Evolutionary conservation across 2,797 vertebrate genomes (phyloP), one percentile per base, ranked within the genome.

Genomic region (Typhlichthys eigenmanni): DNA sequence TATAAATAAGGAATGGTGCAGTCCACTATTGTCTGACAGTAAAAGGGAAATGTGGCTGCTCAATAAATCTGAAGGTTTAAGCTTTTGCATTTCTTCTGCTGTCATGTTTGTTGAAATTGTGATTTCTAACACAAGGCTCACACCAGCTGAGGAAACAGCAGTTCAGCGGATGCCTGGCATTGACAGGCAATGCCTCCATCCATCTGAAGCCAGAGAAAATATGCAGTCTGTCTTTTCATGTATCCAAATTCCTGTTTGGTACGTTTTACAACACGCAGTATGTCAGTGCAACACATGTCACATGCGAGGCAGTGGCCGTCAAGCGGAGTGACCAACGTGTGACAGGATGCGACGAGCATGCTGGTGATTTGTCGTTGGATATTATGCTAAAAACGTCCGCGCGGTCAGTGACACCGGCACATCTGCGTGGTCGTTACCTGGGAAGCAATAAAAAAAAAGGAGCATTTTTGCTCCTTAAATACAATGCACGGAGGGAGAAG

Each of bases 401-500:
- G 55, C 58, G 72, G 78, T 82, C 75, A 75, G 75, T 57, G 58
- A 62, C 73, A 55, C 60, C 14, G 54, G 64, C 60, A 73, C 77
- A 69, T 73, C 49, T 51, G 77, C 73, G 68, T 55, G 53, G 51
- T 71, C 72, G 4, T 68, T 60, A 43, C 80, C 66, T 72, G 54
- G 60, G 54, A 58, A 72, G 65, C 72, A 3, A 16, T n/a, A 13
- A 32, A 55, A 61, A 61, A 59, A 60, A 60, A 72, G 32, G 68
- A 66, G 61, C 58, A 69, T 76, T 79, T 84, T 71, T 70, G 75
- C 67, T 71, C 73, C 74, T 87, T 85, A 81, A 85, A 86, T 81
- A 75, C 79, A 85, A 86, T 79, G 82, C 71, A 43, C 80, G 71
- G 68, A 62, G 77, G 76, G 80, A 79, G 81, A 86, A 87, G 78